Base-by-base conservation (phyloP, 1,140 invertebrate genomes). In the Chironomus tepperi region DNA sequence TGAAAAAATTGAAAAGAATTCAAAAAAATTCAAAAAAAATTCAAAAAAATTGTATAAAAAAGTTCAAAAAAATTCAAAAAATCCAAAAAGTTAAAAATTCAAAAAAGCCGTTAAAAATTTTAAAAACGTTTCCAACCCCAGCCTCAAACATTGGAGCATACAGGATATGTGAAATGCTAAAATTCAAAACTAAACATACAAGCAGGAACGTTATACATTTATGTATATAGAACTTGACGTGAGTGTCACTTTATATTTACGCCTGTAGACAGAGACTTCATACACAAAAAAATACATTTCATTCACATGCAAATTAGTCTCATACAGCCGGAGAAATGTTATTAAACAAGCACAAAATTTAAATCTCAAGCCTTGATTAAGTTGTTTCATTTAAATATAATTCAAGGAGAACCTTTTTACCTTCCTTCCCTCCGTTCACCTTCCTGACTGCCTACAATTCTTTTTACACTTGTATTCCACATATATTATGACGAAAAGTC, bases 281-380 rank as follows among this genome's bases (percentile, higher is more conserved):
- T 47, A 12, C 12, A 57, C 9, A 57, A 57, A 57, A 57, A n/a
- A 12, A 57, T 34, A 34, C 24, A 34, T 34, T 57, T 57, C 47
- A 57, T 57, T 57, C 47, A 57, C 12, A 57, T 57, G 47, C 47
- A 57, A 57, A 57, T 57, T 57, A 57, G 47, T 57, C 47, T 57
- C 12, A n/a, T 57, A n/a, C n/a, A n/a, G 8, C 47, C 24, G 24
- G n/a, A 34, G 24, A 34, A 34, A 34, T 34, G 24, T 34, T 34
- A 34, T 34, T 34, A 34, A 34, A 34, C 24, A 34, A 34, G 47
- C n/a, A 57, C n/a, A 57, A 57, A 57, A 57, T 57, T 15, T 15
- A 57, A 57, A 57, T 57, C 47, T 57, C 47, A 57, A n/a, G n/a
- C 47, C n/a, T 57, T 57, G 47, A 57, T 57, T 57, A 57, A 57